Conservation (phyloP, 2,888 invertebrate species). For the Ecliptopera silaceata region DNA sequence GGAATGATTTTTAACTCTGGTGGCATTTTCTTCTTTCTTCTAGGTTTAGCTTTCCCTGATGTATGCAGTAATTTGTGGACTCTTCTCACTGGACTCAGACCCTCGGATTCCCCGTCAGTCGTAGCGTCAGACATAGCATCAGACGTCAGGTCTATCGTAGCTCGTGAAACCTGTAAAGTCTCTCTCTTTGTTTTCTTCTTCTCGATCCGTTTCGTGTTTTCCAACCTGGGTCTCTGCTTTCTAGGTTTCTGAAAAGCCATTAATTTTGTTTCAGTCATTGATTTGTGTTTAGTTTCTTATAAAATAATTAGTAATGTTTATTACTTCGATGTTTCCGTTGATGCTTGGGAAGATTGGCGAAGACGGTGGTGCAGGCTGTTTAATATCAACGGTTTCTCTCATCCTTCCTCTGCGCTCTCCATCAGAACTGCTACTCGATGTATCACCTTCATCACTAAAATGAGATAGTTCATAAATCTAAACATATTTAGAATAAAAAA, state of each 20-base stretch:
- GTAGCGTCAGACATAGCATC: constrained; percentile 87
- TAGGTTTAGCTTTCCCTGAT: constrained; percentile 63
- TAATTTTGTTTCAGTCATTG: not conserved
- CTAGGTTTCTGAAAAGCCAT: constrained; percentile 59
- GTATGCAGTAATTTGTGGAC: constrained; percentile 70
- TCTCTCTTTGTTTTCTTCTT: constrained; percentile 78
- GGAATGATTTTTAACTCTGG: constrained; percentile 78
- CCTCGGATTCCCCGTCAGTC: constrained; percentile 84
- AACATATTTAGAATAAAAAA: not conserved
- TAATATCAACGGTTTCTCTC: constrained; percentile 79
- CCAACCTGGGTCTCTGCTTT: constrained; percentile 64
- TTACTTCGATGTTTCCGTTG: constrained; percentile 61
- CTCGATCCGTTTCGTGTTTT: constrained; percentile 72
- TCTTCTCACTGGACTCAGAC: constrained; percentile 72
- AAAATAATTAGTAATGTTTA: constrained; percentile 8
- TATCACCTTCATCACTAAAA: constrained; percentile 90
- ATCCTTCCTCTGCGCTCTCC: constrained; percentile 73
- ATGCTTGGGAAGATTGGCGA: constrained; percentile 85
- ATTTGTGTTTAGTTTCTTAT: not conserved
- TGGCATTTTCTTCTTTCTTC: constrained; percentile 80
- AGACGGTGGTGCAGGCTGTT: constrained; percentile 85
- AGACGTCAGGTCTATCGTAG: constrained; percentile 84
- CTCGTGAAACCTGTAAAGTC: constrained; percentile 83
- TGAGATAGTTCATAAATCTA: not conserved
- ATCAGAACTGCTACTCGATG: constrained; percentile 88